Conservation (phyloP, 2,888 invertebrate genomes). For the Congeria kusceri region DNA sequence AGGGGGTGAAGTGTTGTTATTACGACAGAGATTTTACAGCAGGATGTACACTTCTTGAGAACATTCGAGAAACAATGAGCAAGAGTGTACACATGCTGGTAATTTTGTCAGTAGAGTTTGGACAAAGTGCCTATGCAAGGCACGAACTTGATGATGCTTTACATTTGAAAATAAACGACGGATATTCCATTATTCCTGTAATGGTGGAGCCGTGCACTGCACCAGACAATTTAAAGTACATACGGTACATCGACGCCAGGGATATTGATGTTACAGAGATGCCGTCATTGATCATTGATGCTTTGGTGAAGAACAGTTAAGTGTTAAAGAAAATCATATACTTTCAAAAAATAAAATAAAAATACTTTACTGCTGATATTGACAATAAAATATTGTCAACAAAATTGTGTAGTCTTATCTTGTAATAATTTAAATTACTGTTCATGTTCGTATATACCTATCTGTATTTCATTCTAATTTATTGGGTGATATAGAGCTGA, state of each 20-base stretch:
- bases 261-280: neutral
- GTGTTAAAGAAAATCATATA: neutral
- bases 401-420: no score
- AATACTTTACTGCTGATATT: no score
- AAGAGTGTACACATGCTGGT: slow-evolving; percentile 26
- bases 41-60: slow-evolving; percentile 15
- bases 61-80: slow-evolving; percentile 15
- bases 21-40: slow-evolving; percentile 26
- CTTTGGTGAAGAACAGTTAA: slow-evolving; percentile 2
- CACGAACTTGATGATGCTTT: slow-evolving; percentile 19
- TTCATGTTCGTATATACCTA: no score
- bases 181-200: slow-evolving; percentile 15
- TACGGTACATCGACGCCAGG: slow-evolving; percentile 21
- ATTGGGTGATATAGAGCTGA: no score
- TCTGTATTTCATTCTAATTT: no score
- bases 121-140: neutral
- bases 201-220: slow-evolving; percentile 18
- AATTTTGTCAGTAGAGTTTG: slow-evolving; percentile 25
- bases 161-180: slow-evolving; percentile 10
- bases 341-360: no score
- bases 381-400: no score
- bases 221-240: slow-evolving; percentile 17
- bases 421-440: no score
- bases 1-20: slow-evolving; percentile 21
- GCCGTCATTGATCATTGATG: neutral